These are phyloP conservation scores for Cosmia trapezina DNA, from an alignment of 2,888 invertebrate species.

Conservation along the genomic window DNA sequence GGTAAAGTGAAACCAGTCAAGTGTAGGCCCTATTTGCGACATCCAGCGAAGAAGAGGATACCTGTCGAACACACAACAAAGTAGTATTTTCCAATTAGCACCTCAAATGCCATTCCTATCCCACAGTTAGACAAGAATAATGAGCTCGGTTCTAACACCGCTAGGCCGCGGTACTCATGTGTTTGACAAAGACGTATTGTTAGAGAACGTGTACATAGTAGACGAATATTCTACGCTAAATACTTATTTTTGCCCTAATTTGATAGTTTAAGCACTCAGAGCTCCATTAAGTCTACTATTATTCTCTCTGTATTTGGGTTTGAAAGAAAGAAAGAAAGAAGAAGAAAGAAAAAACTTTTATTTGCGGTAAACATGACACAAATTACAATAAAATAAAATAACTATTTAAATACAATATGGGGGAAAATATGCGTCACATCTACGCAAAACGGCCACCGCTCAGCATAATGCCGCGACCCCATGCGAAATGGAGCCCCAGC, in stretches of 20 bases:
- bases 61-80: constrained; percentile 42
- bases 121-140: constrained; percentile 69
- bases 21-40: constrained; percentile 33
- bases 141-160: constrained; percentile 61
- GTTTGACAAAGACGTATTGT: constrained; percentile 62
- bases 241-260: constrained; percentile 16
- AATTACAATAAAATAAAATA: no score
- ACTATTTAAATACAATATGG: no score
- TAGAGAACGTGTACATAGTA: constrained; percentile 31
- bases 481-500: no score
- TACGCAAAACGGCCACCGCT: no score
- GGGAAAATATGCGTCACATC: no score
- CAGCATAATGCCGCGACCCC: no score
- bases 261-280: not conserved
- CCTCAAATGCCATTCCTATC: constrained; percentile 71
- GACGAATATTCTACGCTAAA: constrained; percentile 3
- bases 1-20: constrained; percentile 3
- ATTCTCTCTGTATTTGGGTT: no score
- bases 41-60: constrained; percentile 40
- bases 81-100: constrained; percentile 69
- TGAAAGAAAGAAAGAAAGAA: no score
- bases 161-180: constrained; percentile 55
- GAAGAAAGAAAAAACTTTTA: no score
- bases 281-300: no score
- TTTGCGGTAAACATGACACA: no score